Evolutionary conservation across 1,140 invertebrate species (phyloP).

Genomic region (Propsilocerus akamusi): DNA sequence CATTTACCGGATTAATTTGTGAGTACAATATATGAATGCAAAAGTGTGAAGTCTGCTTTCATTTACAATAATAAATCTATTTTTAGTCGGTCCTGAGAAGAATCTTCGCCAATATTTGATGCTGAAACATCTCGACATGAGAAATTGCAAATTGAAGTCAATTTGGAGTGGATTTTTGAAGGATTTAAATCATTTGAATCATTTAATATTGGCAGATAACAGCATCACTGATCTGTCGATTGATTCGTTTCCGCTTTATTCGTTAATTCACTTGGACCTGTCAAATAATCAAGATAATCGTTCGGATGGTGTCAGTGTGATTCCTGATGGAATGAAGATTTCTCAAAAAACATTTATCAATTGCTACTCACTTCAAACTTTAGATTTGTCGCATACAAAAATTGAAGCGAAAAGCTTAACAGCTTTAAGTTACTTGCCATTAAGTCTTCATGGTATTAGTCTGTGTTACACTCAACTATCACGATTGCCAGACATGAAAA

Average conservation of each 20-base stretch:
- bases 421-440: constrained; percentile 20
- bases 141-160: constrained; percentile 29
- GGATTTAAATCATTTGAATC: constrained; percentile 23
- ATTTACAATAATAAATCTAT: too few species aligned
- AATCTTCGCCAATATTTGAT: too few species aligned
- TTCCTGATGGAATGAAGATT: constrained; percentile 17
- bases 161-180: constrained; percentile 23
- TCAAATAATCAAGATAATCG: constrained; percentile 15
- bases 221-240: constrained; percentile 24
- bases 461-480: constrained; percentile 27
- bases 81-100: too few species aligned
- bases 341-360: constrained; percentile 19
- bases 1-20: too few species aligned
- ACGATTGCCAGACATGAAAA: constrained; percentile 18
- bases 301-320: constrained; percentile 10
- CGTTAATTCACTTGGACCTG: constrained; percentile 30
- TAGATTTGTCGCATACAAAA: constrained; percentile 30
- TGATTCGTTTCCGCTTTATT: constrained; percentile 20
- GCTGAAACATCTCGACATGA: constrained; percentile 31
- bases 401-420: constrained; percentile 21
- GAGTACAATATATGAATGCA: too few species aligned
- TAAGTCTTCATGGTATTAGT: constrained; percentile 25
- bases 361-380: constrained; percentile 21
- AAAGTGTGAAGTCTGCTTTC: too few species aligned
- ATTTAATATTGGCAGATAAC: constrained; percentile 30